A percentile compares a stretch with the other conserved stretches of the same genome.
These are phyloP conservation scores for Beaufortia kweichowensis DNA, from an alignment of 2,113 vertebrate genomes.

Conservation along the genomic window DNA sequence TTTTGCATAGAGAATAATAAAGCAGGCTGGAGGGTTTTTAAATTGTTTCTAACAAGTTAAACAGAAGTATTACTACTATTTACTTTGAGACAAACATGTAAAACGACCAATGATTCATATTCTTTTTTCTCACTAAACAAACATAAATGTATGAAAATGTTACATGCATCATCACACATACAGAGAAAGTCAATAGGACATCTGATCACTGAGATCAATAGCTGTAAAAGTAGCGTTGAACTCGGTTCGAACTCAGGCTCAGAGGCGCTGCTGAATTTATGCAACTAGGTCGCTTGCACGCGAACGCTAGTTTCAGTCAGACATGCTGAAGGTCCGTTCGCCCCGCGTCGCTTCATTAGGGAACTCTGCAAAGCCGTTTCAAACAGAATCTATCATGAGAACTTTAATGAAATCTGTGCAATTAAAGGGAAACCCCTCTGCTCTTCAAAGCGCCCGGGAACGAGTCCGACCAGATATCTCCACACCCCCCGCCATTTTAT, in stretches of 20 bases:
- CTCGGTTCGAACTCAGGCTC: slow-evolving; percentile 45
- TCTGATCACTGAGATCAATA: slow-evolving; percentile 39
- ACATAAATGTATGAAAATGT: no score
- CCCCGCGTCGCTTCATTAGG: slow-evolving; percentile 45
- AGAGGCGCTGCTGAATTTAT: slow-evolving; percentile 41
- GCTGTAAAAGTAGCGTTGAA: slow-evolving; percentile 40
- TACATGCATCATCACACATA: no score
- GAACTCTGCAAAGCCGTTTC: slow-evolving; percentile 37
- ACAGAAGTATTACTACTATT: no score
- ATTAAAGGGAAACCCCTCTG: slow-evolving; percentile 51
- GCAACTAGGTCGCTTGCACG: slow-evolving; percentile 50
- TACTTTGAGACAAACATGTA: no score
- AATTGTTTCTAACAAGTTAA: no score
- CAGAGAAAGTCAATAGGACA: background rate
- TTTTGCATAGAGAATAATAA: no score
- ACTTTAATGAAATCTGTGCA: slow-evolving; percentile 43
- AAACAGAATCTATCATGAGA: slow-evolving; percentile 47
- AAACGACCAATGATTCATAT: no score
- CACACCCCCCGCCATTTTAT: slow-evolving; percentile 27
- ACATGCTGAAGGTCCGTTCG: background rate
- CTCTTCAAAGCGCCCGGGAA: slow-evolving; percentile 35
- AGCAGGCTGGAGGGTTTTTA: no score
- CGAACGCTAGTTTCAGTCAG: slow-evolving; percentile 23
- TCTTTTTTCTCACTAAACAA: no score
- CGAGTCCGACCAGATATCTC: slow-evolving; percentile 24